Conservation (phyloP, 2,888 invertebrate genomes). For the Parnassius apollo region DNA sequence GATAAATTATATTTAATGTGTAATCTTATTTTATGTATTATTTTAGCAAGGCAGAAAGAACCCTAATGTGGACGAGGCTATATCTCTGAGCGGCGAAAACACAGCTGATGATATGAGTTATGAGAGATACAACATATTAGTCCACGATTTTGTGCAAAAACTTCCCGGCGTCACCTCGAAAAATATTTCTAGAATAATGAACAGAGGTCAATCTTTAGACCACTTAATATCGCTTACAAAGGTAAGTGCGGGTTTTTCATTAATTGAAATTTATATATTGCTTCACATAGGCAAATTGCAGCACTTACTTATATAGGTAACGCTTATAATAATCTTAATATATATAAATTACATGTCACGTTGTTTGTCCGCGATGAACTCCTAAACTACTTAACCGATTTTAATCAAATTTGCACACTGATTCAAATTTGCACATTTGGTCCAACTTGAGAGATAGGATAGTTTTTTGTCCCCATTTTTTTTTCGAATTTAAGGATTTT, state of each 20-base stretch:
- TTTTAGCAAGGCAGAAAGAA: conserved; percentile 89
- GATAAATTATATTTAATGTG: not conserved
- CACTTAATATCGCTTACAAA: conserved; percentile 81
- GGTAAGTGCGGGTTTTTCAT: conserved; percentile 52
- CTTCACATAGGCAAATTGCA: too few relatives aligned
- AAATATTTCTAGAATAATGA: conserved; percentile 89
- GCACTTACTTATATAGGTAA: too few relatives aligned
- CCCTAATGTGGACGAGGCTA: conserved; percentile 87
- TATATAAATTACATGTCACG: too few relatives aligned
- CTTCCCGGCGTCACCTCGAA: conserved; percentile 94
- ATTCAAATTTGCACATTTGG: too few relatives aligned
- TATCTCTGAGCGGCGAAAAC: conserved; percentile 86
- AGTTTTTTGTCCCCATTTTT: too few relatives aligned
- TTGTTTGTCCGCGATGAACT: too few relatives aligned
- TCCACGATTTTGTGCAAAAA: conserved; percentile 91
- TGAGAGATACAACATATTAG: conserved; percentile 86
- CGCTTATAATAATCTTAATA: too few relatives aligned
- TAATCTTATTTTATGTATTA: conserved; percentile 25
- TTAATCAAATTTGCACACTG: too few relatives aligned
- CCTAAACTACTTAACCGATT: too few relatives aligned
- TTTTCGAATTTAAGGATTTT: too few relatives aligned
- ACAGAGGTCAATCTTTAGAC: conserved; percentile 85
- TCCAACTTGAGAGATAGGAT: too few relatives aligned
- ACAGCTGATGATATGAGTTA: conserved; percentile 78
- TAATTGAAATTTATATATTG: too few relatives aligned